Conservation (phyloP, 2,888 invertebrate genomes). For the Zaprionus obscuricornis region DNA sequence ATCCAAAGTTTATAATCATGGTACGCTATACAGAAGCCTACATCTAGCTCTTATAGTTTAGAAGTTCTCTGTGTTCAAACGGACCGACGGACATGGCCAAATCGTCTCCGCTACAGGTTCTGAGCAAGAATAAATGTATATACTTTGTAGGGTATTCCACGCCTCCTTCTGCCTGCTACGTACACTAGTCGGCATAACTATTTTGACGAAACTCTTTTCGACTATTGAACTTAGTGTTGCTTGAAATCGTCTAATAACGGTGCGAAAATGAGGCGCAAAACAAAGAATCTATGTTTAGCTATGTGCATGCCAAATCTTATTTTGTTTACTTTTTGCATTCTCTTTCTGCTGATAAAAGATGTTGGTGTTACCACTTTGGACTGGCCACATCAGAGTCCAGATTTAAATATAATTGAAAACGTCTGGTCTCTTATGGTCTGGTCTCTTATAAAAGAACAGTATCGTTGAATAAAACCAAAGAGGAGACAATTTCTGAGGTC, state of each 20-base stretch:
- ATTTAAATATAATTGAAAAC: conserved; percentile 10
- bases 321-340: background rate
- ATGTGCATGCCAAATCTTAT: conserved; percentile 1
- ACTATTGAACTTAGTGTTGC: background rate
- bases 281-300: too few relatives aligned
- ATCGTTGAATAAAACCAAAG: conserved; percentile 2
- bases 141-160: too few relatives aligned
- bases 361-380: conserved; percentile 11
- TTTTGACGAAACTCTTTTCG: background rate
- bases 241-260: background rate
- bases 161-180: too few relatives aligned
- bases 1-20: too few relatives aligned
- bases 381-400: conserved; percentile 5
- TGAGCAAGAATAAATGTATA: too few relatives aligned
- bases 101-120: too few relatives aligned
- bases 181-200: too few relatives aligned
- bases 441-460: too few relatives aligned
- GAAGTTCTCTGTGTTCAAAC: too few relatives aligned
- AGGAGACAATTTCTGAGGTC: conserved; percentile 12
- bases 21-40: too few relatives aligned
- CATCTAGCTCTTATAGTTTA: too few relatives aligned
- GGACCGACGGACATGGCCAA: too few relatives aligned
- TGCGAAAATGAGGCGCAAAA: conserved; percentile 2
- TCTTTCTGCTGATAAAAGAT: conserved; percentile 11
- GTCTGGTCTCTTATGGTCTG: conserved; percentile 12